Base-by-base conservation (phyloP, 1,140 invertebrate genomes). In the Lerema accius region DNA sequence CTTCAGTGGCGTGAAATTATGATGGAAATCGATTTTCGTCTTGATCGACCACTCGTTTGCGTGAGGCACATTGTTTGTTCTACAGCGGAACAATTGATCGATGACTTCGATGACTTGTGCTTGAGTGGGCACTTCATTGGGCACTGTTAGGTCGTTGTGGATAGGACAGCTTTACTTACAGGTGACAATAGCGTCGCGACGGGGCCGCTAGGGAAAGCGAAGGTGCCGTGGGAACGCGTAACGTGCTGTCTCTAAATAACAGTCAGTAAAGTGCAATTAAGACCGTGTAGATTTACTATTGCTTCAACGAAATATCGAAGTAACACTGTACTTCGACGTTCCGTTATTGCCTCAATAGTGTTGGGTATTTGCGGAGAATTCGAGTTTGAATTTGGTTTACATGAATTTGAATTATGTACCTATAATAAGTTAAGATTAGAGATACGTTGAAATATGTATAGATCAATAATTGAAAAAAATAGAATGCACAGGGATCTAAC, bases 21-120 rank as follows among this genome's bases (percentile, higher is more conserved):
- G 63, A 63, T 64, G 48, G 65, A 72, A 68, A 82, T 76, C 78
- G 76, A 86, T 82, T 84, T 86, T 86, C 83, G 76, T 72, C 71
- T 82, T 80, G 71, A 82, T 66, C 72, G 74, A 70, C 58, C 73
- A 80, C 69, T 71, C 60, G 72, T 71, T 78, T 78, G 80, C 71
- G 60, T 71, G 72, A 70, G 67, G 71, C 65, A 62, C 58, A 67
- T 73, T 75, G 71, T 78, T 79, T 73, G 77, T 67, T 63, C 69
- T 65, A 59, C 32, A 76, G 62, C 69, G 68, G 68, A 73, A 76
- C 69, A 51, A 63, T 65, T 63, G 51, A 53, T 45, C 49, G 56
- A 32, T 51, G 61, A 14, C 42, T 59, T 68, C 42, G 23, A 40
- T 37, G 61, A 37, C 67, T 67, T 69, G 49, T 73, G 64, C 50